Conservation (phyloP, 2,113 vertebrate species). For the Trichomycterus rosablanca region DNA sequence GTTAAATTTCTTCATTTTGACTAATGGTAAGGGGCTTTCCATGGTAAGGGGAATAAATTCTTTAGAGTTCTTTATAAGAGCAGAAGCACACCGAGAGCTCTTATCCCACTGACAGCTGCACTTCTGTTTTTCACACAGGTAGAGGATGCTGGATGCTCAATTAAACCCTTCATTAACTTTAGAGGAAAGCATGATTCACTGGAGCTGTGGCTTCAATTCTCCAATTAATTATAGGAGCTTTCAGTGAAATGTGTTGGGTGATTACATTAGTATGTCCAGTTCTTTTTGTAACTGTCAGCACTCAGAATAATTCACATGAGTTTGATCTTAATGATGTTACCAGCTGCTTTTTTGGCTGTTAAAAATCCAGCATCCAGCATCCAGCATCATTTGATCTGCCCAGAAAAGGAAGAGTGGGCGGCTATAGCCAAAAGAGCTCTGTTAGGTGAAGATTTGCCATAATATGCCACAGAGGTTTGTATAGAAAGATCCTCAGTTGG, state of each 20-base stretch:
- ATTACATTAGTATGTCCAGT: slow-evolving; percentile 25
- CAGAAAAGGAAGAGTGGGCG: slow-evolving; percentile 13
- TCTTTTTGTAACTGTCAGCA: slow-evolving; percentile 15
- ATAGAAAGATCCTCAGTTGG: slow-evolving; percentile 5
- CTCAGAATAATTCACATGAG: slow-evolving; percentile 25
- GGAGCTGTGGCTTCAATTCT: slow-evolving; percentile 3
- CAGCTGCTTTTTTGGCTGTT: slow-evolving; percentile 7
- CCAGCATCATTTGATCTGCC: slow-evolving; percentile 19
- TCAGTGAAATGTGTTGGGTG: slow-evolving; percentile 24
- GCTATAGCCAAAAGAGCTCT: slow-evolving; percentile 22
- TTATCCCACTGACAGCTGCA: background rate
- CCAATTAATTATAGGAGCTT: slow-evolving; percentile 31
- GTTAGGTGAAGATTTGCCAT: slow-evolving; percentile 17
- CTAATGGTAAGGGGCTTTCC: too few species aligned
- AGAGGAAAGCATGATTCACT: background rate
- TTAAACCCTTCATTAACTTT: background rate
- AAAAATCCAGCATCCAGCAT: too few species aligned
- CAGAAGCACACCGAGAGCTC: slow-evolving; percentile 9
- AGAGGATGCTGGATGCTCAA: background rate
- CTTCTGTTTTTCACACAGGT: slow-evolving; percentile 17
- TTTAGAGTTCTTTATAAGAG: slow-evolving; percentile 13
- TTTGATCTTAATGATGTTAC: slow-evolving; percentile 19
- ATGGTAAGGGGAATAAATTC: too few species aligned
- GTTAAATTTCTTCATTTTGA: slow-evolving; percentile 17
- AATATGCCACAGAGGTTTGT: slow-evolving; percentile 2